Percentiles rank a stretch among this genome's conserved stretches.
phyloP scores from a whole-genome alignment of 2,888 invertebrate genomes.

The Adelphocoris suturalis region DNA sequence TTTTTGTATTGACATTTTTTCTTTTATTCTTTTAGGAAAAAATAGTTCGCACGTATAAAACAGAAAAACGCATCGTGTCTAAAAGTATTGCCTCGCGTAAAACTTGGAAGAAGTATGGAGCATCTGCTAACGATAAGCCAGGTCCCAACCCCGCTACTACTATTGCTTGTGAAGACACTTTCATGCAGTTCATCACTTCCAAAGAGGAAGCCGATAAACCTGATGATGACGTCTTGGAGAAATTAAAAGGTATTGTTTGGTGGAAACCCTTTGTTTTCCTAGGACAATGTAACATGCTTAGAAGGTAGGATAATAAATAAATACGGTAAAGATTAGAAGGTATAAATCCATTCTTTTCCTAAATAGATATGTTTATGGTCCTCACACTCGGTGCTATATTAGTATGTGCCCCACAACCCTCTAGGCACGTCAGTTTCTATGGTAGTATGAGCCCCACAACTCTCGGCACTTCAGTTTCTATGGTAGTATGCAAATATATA shows the following conservation, averaged over 20 bases:
- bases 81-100: conserved; percentile 96
- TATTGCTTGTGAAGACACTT: conserved; percentile 93
- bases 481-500: no score
- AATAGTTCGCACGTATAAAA: conserved; percentile 93
- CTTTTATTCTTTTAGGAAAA: conserved; percentile 77
- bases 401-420: no score
- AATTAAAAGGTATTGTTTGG: conserved; percentile 87
- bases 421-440: no score
- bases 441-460: no score
- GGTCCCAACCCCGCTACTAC: conserved; percentile 99
- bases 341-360: no score
- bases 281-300: no score
- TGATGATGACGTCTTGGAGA: conserved; percentile 91
- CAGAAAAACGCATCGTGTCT: conserved; percentile 92
- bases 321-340: no score
- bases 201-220: conserved; percentile 93
- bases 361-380: no score
- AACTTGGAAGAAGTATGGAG: conserved; percentile 97
- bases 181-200: conserved; percentile 94
- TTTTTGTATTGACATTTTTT: background rate
- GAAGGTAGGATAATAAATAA: no score
- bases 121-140: conserved; percentile 93
- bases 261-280: no score
- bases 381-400: no score
- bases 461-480: no score